Evolutionary conservation across 2,888 invertebrate genomes (phyloP).

Genomic region (Lasioglossum villosulum): DNA sequence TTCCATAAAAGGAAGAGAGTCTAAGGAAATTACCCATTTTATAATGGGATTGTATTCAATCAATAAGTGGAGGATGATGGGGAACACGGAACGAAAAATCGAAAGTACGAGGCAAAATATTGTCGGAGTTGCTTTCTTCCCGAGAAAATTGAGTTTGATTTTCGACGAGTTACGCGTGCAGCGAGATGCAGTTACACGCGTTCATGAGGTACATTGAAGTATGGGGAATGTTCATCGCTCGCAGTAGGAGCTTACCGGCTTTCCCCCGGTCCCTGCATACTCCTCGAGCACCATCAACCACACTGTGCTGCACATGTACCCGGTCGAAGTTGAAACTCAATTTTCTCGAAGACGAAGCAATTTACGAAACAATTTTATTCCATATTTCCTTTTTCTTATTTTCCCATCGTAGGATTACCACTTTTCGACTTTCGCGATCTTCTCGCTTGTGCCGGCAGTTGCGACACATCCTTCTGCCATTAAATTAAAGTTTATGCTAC

Average conservation of each 20-base stretch:
- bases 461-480: background rate
- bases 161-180: background rate
- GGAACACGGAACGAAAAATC: background rate
- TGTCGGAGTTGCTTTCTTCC: background rate
- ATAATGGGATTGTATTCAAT: background rate
- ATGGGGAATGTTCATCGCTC: constrained; percentile 2
- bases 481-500: background rate
- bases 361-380: constrained; percentile 14
- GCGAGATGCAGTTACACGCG: background rate
- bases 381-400: background rate
- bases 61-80: background rate
- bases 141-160: background rate
- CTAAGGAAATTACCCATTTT: background rate
- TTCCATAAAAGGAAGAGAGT: background rate
- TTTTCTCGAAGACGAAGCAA: constrained; percentile 17
- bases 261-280: background rate
- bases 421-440: background rate
- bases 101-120: background rate
- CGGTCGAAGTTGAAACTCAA: constrained; percentile 1
- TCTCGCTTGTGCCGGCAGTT: background rate
- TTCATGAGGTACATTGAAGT: background rate
- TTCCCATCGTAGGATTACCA: background rate
- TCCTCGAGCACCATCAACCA: background rate
- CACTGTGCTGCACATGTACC: background rate
- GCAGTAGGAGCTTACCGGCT: background rate